Evolutionary conservation across 1,140 invertebrate genomes (phyloP).

Genomic region (Reticulitermes speratus): DNA sequence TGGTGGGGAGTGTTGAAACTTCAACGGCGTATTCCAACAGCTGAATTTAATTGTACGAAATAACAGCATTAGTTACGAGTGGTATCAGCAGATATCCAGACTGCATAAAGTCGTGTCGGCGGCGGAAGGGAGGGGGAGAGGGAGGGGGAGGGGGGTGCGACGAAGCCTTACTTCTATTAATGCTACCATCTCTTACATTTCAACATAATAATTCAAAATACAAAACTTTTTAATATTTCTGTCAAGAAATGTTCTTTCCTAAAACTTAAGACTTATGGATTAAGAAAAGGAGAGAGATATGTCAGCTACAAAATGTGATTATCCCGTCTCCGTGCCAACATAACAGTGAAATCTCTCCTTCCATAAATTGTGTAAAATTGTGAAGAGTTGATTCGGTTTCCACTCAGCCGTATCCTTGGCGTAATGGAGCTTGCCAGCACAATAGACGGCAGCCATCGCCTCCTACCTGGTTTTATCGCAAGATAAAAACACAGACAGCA

Average conservation of each 20-base stretch:
- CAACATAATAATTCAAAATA: not conserved
- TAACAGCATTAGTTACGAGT: not conserved
- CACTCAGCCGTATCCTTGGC: not conserved
- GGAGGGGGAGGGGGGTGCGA: too few species aligned
- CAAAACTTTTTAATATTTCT: not conserved
- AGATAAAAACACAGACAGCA: too few species aligned
- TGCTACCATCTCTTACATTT: not conserved
- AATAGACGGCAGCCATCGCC: not conserved
- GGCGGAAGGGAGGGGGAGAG: not conserved
- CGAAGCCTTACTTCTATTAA: not conserved
- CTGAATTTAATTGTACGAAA: conserved; percentile 8
- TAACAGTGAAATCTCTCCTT: too few species aligned
- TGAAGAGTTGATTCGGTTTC: not conserved
- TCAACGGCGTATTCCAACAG: not conserved
- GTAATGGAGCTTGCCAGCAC: not conserved
- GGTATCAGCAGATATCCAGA: conserved; percentile 3
- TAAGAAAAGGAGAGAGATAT: not conserved
- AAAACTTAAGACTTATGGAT: not conserved
- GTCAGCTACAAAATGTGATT: not conserved
- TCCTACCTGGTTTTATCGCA: not conserved
- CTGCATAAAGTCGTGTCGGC: not conserved
- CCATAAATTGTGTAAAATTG: not conserved
- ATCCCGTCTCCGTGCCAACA: too few species aligned
- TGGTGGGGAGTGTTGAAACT: not conserved
- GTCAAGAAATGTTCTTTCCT: not conserved